Evolutionary conservation across 2,113 vertebrate species (phyloP).

Genomic region (Lampris megalopsis): DNA sequence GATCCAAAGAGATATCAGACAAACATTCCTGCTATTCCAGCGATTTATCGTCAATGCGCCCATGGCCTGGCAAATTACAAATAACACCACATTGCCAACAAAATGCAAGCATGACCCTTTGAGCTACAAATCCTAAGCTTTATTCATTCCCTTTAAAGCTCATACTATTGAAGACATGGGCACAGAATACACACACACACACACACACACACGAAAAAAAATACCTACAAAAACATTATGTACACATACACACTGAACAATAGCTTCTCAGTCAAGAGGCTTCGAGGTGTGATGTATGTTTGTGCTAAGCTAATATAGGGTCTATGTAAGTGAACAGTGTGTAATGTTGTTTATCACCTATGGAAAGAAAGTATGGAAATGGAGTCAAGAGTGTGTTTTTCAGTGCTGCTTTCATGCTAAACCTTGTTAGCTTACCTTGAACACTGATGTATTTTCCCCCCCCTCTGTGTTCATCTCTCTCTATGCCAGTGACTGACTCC

Average conservation of each 20-base stretch:
- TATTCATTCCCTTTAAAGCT: slow-evolving; percentile 38
- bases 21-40: slow-evolving; percentile 39
- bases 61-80: slow-evolving; percentile 50
- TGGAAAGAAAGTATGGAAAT: slow-evolving; percentile 4
- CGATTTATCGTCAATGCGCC: slow-evolving; percentile 27
- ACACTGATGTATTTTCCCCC: slow-evolving; percentile 14
- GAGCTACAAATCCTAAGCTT: slow-evolving; percentile 27
- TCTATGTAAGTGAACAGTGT: slow-evolving; percentile 8
- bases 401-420: slow-evolving; percentile 9
- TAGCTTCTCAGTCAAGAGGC: slow-evolving; percentile 41
- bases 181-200: slow-evolving; percentile 1
- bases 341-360: neutral
- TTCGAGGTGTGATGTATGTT: slow-evolving; percentile 35
- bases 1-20: slow-evolving; percentile 4
- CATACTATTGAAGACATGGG: slow-evolving; percentile 8
- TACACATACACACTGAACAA: slow-evolving; percentile 27
- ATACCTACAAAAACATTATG: neutral
- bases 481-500: neutral
- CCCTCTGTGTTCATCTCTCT: neutral
- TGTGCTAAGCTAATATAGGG: slow-evolving; percentile 5
- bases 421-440: slow-evolving; percentile 39
- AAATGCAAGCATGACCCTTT: slow-evolving; percentile 36
- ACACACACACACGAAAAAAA: slow-evolving; percentile 1
- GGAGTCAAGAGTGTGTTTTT: neutral
- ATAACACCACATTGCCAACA: slow-evolving; percentile 17